These are phyloP conservation scores for Scrobipalpa costella DNA, from an alignment of 2,888 invertebrate genomes.

Conservation along the genomic window DNA sequence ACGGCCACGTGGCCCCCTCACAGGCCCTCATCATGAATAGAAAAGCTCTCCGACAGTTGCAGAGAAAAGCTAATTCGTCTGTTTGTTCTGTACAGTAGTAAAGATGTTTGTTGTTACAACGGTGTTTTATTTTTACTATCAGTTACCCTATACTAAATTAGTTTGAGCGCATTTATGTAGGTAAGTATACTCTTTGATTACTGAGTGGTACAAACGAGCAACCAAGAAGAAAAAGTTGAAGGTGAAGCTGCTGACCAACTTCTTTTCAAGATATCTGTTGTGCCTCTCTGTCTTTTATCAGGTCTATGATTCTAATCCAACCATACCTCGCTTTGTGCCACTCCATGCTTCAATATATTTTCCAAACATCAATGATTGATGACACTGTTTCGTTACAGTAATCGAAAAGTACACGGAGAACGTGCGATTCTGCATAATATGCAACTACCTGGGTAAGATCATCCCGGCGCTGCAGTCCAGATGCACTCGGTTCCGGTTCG, in stretches of 20 bases:
- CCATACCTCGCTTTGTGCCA: too few species aligned
- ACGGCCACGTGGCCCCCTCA: conserved; percentile 39
- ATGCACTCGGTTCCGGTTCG: conserved; percentile 98
- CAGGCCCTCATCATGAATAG: conserved; percentile 70
- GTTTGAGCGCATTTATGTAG: neutral
- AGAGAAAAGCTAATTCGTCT: conserved; percentile 64
- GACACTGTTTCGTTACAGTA: conserved; percentile 79
- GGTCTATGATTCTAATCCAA: too few species aligned
- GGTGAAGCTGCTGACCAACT: too few species aligned
- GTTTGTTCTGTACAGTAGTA: conserved; percentile 81
- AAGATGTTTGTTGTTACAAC: conserved; percentile 17
- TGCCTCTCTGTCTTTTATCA: too few species aligned
- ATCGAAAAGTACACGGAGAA: conserved; percentile 99
- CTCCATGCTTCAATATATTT: too few species aligned
- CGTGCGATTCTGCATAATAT: conserved; percentile 98
- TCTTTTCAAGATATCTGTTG: too few species aligned
- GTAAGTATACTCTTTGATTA: neutral
- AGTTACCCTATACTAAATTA: too few species aligned
- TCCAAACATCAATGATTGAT: too few species aligned
- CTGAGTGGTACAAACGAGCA: neutral
- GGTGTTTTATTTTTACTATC: conserved; percentile 18
- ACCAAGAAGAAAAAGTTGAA: neutral
- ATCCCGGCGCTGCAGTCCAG: conserved; percentile 99
- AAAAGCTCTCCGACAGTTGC: conserved; percentile 60
- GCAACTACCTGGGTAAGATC: conserved; percentile 99